A percentile compares a stretch with the other conserved stretches of the same genome.
Conservation (phyloP, 2,113 vertebrate species). For the Hemibates koningsi region DNA sequence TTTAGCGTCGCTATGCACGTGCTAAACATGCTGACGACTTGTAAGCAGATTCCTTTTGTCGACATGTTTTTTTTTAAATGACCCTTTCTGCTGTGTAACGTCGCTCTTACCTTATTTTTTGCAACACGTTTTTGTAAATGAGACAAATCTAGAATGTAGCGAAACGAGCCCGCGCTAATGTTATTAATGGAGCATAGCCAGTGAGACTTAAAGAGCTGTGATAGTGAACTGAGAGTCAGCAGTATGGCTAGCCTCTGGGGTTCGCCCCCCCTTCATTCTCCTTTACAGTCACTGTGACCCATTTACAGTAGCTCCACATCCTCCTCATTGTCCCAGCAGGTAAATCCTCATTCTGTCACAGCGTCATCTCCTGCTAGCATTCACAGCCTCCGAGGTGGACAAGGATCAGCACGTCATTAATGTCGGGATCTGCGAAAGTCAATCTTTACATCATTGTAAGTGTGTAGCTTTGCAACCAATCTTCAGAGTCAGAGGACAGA, state of each 20-base stretch:
- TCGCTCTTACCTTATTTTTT: not conserved
- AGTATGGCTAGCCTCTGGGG: not conserved
- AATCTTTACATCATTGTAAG: not conserved
- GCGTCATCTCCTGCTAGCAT: not conserved
- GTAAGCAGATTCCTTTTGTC: not conserved
- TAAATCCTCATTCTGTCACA: slow-evolving; percentile 47
- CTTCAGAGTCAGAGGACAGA: not conserved
- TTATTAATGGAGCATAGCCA: not conserved
- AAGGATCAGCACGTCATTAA: not conserved
- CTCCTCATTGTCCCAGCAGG: not conserved
- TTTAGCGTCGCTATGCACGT: not conserved
- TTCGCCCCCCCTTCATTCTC: not conserved
- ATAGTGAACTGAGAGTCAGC: not conserved
- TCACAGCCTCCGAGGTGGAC: not conserved
- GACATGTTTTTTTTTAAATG: not conserved
- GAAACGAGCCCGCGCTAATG: not conserved
- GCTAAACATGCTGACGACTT: not conserved
- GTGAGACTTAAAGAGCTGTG: not conserved
- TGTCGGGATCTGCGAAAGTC: not conserved
- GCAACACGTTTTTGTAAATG: not conserved
- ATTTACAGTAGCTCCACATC: not conserved
- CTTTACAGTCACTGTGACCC: not conserved
- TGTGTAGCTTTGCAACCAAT: rapidly evolving
- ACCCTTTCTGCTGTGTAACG: not conserved
- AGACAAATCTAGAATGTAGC: not conserved